These are phyloP conservation scores for Onychostruthus taczanowskii DNA, from an alignment of 2,113 vertebrate species.

Conservation along the genomic window DNA sequence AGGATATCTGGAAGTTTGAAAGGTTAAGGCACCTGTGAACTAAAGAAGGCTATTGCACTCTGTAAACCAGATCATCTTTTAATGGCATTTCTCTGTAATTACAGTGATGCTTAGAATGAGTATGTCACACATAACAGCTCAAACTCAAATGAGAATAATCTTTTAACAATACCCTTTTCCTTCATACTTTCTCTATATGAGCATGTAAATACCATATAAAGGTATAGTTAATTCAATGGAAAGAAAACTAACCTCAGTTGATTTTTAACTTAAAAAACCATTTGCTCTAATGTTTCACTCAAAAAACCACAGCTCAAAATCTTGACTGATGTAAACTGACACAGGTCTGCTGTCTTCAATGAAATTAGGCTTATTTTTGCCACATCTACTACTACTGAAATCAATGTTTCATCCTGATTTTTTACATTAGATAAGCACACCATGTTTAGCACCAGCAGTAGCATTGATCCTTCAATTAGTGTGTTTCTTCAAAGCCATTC, in stretches of 20 bases:
- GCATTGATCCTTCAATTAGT: neutral
- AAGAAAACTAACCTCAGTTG: neutral
- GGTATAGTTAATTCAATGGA: neutral
- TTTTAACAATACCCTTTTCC: neutral
- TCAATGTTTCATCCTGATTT: neutral
- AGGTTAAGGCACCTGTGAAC: neutral
- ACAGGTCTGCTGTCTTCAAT: neutral
- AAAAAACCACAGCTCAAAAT: neutral
- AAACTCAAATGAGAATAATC: neutral
- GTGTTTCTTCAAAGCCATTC: neutral
- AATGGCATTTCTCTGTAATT: neutral
- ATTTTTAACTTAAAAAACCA: neutral
- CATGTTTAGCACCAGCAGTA: neutral
- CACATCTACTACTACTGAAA: slow-evolving; percentile 6
- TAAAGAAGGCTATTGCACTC: neutral
- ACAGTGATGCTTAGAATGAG: neutral
- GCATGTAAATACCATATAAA: neutral
- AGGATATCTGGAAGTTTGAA: neutral
- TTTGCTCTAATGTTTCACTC: slow-evolving; percentile 7
- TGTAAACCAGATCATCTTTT: neutral
- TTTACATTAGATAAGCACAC: neutral
- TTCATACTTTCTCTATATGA: neutral
- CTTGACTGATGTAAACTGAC: neutral
- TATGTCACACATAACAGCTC: neutral
- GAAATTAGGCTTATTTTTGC: neutral